Conservation (phyloP, 2,113 vertebrate genomes). For the Heterocephalus glaber region DNA sequence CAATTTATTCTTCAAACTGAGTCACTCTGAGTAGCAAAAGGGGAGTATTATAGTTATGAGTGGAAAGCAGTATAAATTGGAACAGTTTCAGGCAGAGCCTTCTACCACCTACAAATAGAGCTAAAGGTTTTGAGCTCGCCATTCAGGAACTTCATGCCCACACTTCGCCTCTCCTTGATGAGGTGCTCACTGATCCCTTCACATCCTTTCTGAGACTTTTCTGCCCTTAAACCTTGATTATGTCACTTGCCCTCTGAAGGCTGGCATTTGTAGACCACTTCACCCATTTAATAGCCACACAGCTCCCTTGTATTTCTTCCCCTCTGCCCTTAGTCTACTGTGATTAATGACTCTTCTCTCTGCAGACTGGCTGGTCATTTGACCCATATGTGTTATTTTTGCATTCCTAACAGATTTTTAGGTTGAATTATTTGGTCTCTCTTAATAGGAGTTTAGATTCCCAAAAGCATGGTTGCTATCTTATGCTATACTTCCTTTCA, state of each 20-base stretch:
- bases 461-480: neutral
- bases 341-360: neutral
- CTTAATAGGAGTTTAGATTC: slow-evolving; percentile 7
- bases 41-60: neutral
- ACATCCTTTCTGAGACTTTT: neutral
- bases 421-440: neutral
- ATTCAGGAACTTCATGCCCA: neutral
- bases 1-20: neutral
- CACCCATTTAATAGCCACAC: neutral
- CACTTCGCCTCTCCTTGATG: neutral
- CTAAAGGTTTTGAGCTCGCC: neutral
- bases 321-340: neutral
- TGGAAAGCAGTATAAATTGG: neutral
- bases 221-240: neutral
- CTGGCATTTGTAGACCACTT: neutral
- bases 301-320: too few species aligned
- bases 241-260: neutral
- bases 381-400: neutral
- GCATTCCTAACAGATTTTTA: neutral
- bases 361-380: neutral
- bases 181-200: neutral
- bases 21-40: neutral
- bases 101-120: neutral
- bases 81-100: neutral
- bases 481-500: neutral